phyloP scores from a whole-genome alignment of 1,140 invertebrate genomes.

The Euwallacea fornicatus region DNA sequence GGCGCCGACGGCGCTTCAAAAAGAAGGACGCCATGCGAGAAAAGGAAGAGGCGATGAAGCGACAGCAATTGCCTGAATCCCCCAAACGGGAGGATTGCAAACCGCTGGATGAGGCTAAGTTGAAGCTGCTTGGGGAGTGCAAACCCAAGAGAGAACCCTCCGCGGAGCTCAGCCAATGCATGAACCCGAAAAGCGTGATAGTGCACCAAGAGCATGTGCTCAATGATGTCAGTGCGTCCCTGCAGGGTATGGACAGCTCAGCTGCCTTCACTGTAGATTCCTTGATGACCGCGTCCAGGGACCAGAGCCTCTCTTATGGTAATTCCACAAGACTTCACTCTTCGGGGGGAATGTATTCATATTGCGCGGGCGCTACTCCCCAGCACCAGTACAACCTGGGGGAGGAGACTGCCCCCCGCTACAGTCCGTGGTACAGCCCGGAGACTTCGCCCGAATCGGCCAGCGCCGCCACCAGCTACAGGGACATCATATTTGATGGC shows the following conservation, averaged over 20 bases:
- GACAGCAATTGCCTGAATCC: slow-evolving; percentile 65
- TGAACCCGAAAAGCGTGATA: slow-evolving; percentile 51
- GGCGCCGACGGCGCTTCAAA: slow-evolving; percentile 91
- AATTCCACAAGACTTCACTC: slow-evolving; percentile 57
- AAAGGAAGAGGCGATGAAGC: slow-evolving; percentile 82
- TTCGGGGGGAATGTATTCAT: slow-evolving; percentile 54
- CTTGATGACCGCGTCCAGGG: slow-evolving; percentile 55
- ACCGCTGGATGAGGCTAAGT: slow-evolving; percentile 54
- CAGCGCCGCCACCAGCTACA: slow-evolving; percentile 49
- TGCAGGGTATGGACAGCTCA: slow-evolving; percentile 55
- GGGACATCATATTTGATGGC: slow-evolving; percentile 52
- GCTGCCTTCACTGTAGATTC: slow-evolving; percentile 60
- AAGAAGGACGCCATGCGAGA: slow-evolving; percentile 90
- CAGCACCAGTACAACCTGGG: slow-evolving; percentile 60
- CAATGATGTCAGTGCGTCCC: slow-evolving; percentile 52
- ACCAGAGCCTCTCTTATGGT: slow-evolving; percentile 51
- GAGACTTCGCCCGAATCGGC: slow-evolving; percentile 60
- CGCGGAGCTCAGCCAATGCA: slow-evolving; percentile 56
- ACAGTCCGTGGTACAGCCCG: slow-evolving; percentile 60
- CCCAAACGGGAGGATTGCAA: slow-evolving; percentile 56
- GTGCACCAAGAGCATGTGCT: slow-evolving; percentile 58
- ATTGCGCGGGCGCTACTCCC: slow-evolving; percentile 54
- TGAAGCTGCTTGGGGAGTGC: slow-evolving; percentile 57
- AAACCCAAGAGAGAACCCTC: slow-evolving; percentile 67
- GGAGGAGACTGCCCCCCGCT: slow-evolving; percentile 56